These are phyloP conservation scores for Tympanuchus pallidicinctus DNA, from an alignment of 2,113 vertebrate species.

Conservation along the genomic window DNA sequence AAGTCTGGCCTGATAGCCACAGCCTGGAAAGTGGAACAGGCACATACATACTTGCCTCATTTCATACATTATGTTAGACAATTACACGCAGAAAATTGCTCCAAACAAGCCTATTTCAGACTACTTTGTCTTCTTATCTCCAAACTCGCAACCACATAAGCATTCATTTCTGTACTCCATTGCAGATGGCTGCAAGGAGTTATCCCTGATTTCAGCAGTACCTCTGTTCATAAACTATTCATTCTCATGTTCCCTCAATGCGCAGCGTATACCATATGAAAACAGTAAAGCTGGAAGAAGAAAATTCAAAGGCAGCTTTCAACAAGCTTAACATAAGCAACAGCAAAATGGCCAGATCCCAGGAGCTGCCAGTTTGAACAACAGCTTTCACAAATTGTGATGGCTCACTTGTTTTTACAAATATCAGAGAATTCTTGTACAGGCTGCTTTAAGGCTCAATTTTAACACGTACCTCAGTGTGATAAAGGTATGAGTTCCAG, in stretches of 20 bases:
- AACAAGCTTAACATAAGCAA: background rate
- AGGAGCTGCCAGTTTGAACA: background rate
- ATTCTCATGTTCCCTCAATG: rapidly evolving
- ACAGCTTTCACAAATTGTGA: background rate
- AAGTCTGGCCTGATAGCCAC: background rate
- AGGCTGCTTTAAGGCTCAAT: background rate
- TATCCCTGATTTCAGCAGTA: background rate
- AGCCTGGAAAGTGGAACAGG: background rate
- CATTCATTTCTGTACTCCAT: background rate
- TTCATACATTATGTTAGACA: background rate
- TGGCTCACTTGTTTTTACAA: background rate
- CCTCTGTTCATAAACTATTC: background rate
- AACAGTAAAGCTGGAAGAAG: background rate
- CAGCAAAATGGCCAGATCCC: background rate
- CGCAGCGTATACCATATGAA: background rate
- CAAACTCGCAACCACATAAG: background rate
- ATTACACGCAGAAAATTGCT: background rate
- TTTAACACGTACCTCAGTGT: background rate
- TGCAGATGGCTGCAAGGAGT: background rate
- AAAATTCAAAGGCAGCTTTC: background rate
- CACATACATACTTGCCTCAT: rapidly evolving
- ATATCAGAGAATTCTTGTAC: background rate
- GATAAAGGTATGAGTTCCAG: background rate
- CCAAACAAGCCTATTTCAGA: background rate
- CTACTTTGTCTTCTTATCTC: background rate